phyloP scores from a whole-genome alignment of 2,888 invertebrate genomes.

The Tolmerus cingulatus region DNA sequence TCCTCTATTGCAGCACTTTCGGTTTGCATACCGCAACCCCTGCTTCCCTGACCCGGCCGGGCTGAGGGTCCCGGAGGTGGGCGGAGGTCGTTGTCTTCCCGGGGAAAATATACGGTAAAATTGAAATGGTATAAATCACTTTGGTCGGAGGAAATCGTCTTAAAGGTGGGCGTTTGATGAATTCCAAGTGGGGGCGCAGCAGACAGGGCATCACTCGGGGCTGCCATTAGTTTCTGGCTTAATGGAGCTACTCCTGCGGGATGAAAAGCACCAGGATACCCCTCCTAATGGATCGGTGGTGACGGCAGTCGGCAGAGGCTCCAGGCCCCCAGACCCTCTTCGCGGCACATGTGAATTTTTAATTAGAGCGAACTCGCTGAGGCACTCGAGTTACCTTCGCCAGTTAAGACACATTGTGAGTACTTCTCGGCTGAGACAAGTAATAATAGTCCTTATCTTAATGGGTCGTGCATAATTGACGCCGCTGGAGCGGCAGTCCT shows the following conservation, averaged over 20 bases:
- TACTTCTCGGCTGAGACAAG: constrained; percentile 6
- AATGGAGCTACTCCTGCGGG: constrained; percentile 14
- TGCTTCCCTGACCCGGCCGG: background rate
- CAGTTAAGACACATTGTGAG: constrained; percentile 27
- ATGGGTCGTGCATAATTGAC: constrained; percentile 34
- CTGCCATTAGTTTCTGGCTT: constrained; percentile 24
- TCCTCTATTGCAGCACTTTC: background rate
- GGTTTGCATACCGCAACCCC: background rate
- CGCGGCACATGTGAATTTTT: constrained; percentile 35
- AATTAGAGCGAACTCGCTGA: constrained; percentile 18
- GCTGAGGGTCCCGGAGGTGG: background rate
- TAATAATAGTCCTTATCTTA: constrained; percentile 27
- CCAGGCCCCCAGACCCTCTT: background rate
- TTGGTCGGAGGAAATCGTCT: background rate
- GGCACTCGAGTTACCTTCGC: constrained; percentile 17
- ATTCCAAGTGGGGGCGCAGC: constrained; percentile 9
- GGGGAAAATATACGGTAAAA: background rate
- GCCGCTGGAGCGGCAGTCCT: background rate
- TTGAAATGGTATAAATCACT: constrained; percentile 20
- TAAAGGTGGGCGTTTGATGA: constrained; percentile 4
- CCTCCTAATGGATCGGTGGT: constrained; percentile 18
- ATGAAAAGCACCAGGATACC: background rate
- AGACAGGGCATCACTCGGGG: constrained; percentile 14
- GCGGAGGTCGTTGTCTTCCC: background rate
- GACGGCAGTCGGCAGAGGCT: background rate